These are phyloP conservation scores for Poeciliopsis gracilis DNA, from an alignment of 2,797 vertebrate species.

Conservation along the genomic window DNA sequence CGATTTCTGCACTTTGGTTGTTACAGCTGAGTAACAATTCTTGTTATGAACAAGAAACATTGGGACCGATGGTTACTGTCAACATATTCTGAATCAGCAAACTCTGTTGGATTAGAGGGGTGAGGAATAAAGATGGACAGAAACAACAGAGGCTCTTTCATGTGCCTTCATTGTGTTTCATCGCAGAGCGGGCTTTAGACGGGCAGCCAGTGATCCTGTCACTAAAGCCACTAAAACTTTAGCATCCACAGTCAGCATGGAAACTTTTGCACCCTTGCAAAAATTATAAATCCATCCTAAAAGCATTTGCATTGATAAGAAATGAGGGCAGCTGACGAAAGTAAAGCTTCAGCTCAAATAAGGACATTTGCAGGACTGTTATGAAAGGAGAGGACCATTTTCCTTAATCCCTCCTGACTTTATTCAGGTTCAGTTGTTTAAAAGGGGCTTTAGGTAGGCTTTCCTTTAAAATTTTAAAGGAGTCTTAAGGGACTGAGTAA, in stretches of 20 bases:
- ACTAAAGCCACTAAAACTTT: slow-evolving; percentile 59
- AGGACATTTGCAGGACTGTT: slow-evolving; percentile 42
- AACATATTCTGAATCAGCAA: slow-evolving; percentile 66
- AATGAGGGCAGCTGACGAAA: slow-evolving; percentile 50
- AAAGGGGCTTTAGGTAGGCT: slow-evolving; percentile 29
- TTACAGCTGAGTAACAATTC: slow-evolving; percentile 22
- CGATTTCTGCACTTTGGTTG: slow-evolving; percentile 34
- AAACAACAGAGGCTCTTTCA: slow-evolving; percentile 61
- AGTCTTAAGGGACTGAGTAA: slow-evolving; percentile 43
- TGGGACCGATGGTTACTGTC: slow-evolving; percentile 44
- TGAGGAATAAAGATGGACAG: slow-evolving; percentile 23
- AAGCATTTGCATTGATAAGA: slow-evolving; percentile 37
- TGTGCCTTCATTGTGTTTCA: slow-evolving; percentile 74
- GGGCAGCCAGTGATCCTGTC: slow-evolving; percentile 45
- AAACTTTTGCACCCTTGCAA: slow-evolving; percentile 48
- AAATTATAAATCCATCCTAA: slow-evolving; percentile 58
- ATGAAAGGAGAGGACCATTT: slow-evolving; percentile 26
- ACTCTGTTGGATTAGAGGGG: slow-evolving; percentile 63
- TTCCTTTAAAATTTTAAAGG: slow-evolving; percentile 35
- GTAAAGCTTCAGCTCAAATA: slow-evolving; percentile 34
- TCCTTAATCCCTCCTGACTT: slow-evolving; percentile 42
- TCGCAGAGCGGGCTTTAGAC: slow-evolving; percentile 42
- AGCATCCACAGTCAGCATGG: slow-evolving; percentile 61
- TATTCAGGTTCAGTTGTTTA: slow-evolving; percentile 53
- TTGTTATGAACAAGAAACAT: slow-evolving; percentile 31